Conservation (phyloP, 2,797 vertebrate genomes). For the Tangara arthus region DNA sequence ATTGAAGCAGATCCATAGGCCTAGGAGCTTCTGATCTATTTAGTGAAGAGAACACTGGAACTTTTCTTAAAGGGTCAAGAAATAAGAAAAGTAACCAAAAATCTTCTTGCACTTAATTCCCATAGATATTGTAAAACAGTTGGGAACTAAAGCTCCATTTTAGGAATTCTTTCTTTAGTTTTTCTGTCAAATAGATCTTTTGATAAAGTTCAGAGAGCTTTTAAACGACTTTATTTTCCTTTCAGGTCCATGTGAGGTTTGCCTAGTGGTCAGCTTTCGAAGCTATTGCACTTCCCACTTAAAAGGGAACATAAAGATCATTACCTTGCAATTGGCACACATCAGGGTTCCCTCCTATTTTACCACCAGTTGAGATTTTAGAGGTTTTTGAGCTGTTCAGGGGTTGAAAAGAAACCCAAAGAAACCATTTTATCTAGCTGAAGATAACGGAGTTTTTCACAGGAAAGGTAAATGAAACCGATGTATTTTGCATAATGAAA, state of each 20-base stretch:
- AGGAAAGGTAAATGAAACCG: constrained; percentile 77
- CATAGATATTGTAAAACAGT: constrained; percentile 27
- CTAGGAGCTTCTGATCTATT: not conserved
- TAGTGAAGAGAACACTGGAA: not conserved
- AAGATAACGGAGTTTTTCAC: constrained; percentile 71
- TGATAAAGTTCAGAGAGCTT: constrained; percentile 73
- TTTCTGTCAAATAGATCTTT: constrained; percentile 63
- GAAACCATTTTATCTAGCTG: constrained; percentile 75
- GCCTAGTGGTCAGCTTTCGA: constrained; percentile 72
- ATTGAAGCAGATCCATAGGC: not conserved
- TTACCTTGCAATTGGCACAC: constrained; percentile 75
- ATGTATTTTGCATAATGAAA: constrained; percentile 81
- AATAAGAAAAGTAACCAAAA: constrained; percentile 4
- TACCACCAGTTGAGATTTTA: constrained; percentile 80
- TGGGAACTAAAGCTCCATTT: constrained; percentile 45
- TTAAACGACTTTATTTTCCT: constrained; percentile 62
- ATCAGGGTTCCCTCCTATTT: constrained; percentile 70
- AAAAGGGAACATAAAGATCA: constrained; percentile 76
- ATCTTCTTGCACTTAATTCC: constrained; percentile 49
- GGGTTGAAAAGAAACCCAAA: constrained; percentile 74
- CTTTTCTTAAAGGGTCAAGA: constrained; percentile 42
- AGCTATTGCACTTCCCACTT: constrained; percentile 66
- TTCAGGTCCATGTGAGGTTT: constrained; percentile 70
- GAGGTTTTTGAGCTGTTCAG: constrained; percentile 66
- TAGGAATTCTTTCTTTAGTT: constrained; percentile 59